Evolutionary conservation across 2,797 vertebrate genomes (phyloP).

Genomic region (Hypotaenidia philippensis): DNA sequence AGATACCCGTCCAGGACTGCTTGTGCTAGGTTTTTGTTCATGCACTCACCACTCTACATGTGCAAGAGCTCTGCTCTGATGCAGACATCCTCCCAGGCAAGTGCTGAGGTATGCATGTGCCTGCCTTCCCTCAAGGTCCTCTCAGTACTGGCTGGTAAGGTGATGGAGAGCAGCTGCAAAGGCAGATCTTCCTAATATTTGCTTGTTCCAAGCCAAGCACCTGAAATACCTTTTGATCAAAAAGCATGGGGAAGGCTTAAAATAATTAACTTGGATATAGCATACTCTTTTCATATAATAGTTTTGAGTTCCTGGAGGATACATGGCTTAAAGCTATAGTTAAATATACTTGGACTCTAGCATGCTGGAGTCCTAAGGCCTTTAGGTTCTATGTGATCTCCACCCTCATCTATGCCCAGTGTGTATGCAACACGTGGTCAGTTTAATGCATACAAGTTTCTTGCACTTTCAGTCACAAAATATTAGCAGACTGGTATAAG

Average conservation of each 20-base stretch:
- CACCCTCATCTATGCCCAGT: background rate
- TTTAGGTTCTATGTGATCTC: background rate
- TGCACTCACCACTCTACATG: background rate
- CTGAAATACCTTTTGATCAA: background rate
- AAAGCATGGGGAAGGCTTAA: background rate
- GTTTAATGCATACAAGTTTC: background rate
- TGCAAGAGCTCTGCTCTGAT: background rate
- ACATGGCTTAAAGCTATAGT: background rate
- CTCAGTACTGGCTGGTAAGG: background rate
- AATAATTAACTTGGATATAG: background rate
- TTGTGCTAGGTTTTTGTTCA: background rate
- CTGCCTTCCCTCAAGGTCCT: background rate
- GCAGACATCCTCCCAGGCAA: background rate
- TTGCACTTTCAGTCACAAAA: background rate
- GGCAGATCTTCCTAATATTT: background rate
- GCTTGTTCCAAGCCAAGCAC: background rate
- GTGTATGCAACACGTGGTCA: no score
- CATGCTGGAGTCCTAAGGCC: background rate
- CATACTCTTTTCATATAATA: background rate
- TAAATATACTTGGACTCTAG: background rate
- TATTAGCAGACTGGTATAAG: background rate
- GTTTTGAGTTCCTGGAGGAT: background rate
- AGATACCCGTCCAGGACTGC: background rate
- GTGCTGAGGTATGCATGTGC: fast-evolving
- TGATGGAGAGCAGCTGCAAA: background rate